A percentile compares a stretch with the other conserved stretches of the same genome.
Evolutionary conservation across 1,140 invertebrate genomes (phyloP).

Genomic region (Dinoponera quadriceps): DNA sequence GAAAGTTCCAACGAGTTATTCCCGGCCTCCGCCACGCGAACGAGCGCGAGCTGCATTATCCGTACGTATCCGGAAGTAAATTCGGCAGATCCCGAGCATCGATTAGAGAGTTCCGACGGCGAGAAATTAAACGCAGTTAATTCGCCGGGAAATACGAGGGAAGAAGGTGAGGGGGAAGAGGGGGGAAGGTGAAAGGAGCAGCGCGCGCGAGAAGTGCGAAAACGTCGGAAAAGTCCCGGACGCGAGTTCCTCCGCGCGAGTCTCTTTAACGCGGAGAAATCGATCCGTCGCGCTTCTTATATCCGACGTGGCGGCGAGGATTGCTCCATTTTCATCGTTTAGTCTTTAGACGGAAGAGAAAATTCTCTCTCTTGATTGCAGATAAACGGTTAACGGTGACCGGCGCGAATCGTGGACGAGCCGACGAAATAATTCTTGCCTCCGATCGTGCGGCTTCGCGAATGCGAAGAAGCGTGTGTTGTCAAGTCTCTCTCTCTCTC

Average conservation of each 20-base stretch:
- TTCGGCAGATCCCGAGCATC: neutral
- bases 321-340: neutral
- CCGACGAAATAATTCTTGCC: too few relatives aligned
- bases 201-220: neutral
- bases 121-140: slow-evolving; percentile 26
- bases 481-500: neutral
- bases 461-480: too few relatives aligned
- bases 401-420: too few relatives aligned
- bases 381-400: too few relatives aligned
- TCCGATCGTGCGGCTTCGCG: too few relatives aligned
- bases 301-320: too few relatives aligned
- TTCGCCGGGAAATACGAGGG: neutral
- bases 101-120: neutral
- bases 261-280: neutral
- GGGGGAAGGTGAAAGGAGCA: too few relatives aligned
- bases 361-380: too few relatives aligned
- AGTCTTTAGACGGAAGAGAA: neutral
- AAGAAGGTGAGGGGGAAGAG: neutral
- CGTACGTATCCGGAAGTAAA: slow-evolving; percentile 4
- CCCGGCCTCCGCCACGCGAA: neutral
- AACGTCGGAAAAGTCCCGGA: neutral
- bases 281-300: neutral
- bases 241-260: neutral
- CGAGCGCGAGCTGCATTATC: slow-evolving; percentile 13
- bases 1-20: neutral